Evolutionary conservation across 2,797 vertebrate genomes (phyloP).

Genomic region (Serranus cabrilla): DNA sequence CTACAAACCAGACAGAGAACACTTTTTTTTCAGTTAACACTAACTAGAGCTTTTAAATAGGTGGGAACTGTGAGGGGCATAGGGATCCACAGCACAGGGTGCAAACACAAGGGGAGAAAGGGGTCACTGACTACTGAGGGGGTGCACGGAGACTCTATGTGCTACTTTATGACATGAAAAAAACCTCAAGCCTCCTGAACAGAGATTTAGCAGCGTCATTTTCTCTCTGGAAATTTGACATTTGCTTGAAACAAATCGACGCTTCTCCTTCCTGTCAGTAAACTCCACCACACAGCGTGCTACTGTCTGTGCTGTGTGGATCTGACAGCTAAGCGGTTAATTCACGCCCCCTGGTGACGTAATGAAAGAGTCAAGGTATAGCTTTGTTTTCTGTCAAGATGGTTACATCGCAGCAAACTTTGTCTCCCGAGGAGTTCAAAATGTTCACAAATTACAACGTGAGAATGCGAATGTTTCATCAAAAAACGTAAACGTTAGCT

Average conservation of each 20-base stretch:
- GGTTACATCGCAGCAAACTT: fast-evolving
- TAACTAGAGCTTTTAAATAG: neutral
- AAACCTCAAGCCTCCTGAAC: conserved; percentile 83
- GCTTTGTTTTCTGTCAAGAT: conserved; percentile 15
- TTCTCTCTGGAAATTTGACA: conserved; percentile 81
- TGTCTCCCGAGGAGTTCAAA: neutral
- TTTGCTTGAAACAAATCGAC: conserved; percentile 50
- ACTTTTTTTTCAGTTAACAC: neutral
- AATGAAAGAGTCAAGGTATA: neutral
- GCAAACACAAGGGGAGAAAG: conserved; percentile 2
- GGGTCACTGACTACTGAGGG: conserved; percentile 40
- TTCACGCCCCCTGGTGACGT: conserved; percentile 53
- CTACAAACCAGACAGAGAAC: neutral
- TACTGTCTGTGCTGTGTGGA: neutral
- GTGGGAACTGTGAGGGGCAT: too few relatives aligned
- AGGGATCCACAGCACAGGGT: conserved; percentile 31
- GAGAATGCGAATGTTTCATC: neutral
- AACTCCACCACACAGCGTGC: neutral
- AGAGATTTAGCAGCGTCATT: conserved; percentile 80
- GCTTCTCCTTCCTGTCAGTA: neutral
- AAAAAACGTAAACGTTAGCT: too few relatives aligned
- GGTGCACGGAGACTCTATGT: conserved; percentile 35
- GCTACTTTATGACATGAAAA: conserved; percentile 54
- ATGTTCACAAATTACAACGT: neutral
- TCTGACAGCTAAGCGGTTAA: conserved; percentile 25